Conservation (phyloP, 2,888 invertebrate species). For the Incurvaria masculella region DNA sequence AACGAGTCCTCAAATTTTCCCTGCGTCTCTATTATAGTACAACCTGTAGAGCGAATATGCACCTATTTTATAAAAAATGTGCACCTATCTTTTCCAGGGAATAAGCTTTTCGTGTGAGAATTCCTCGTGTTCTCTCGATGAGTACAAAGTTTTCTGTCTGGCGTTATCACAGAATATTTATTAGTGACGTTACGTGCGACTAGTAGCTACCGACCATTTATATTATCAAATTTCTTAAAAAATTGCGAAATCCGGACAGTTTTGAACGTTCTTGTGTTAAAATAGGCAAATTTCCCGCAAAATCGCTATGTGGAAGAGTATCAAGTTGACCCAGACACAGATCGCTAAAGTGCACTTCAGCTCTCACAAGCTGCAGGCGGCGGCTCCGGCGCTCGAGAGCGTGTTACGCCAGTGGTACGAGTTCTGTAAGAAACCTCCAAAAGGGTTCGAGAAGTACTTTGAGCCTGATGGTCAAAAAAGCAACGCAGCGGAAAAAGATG, state of each 20-base stretch:
- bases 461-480: constrained; percentile 59
- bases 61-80: no score
- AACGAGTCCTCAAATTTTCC: no score
- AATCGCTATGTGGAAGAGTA: constrained; percentile 47
- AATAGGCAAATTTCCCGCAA: constrained; percentile 14
- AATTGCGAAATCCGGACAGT: background rate
- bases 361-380: constrained; percentile 38
- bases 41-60: no score
- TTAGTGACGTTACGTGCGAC: no score
- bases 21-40: no score
- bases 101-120: no score
- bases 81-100: no score
- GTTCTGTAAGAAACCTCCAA: constrained; percentile 79
- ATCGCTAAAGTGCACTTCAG: constrained; percentile 44
- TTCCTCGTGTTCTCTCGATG: no score
- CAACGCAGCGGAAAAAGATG: constrained; percentile 35
- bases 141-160: no score
- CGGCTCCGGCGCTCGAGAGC: constrained; percentile 55
- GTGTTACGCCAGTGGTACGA: constrained; percentile 61
- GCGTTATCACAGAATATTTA: no score
- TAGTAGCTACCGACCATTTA: no score
- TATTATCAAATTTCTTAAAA: background rate
- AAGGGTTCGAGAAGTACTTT: constrained; percentile 93
- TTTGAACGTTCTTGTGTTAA: background rate
- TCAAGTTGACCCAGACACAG: constrained; percentile 47